Base-by-base conservation (phyloP, 2,888 invertebrate genomes). In the Yponomeuta malinellus region DNA sequence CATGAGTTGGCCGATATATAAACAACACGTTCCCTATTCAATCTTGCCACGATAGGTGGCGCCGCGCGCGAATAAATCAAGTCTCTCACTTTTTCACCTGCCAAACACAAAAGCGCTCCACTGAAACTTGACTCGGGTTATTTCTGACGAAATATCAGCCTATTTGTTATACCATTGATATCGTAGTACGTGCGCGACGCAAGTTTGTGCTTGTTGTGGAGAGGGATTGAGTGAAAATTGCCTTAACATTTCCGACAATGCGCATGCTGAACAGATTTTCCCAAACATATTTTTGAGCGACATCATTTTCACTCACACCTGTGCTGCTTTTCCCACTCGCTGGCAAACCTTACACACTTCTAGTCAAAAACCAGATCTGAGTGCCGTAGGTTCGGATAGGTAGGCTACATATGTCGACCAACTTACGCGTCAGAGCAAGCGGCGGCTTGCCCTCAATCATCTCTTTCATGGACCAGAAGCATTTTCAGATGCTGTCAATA, bases 91-190 rank as follows among this genome's bases (percentile, higher is more conserved):
- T 92, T 92, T 92, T 92, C 91, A 92, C 92, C 92, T 92, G 92
- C 91, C 91, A 91, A 87, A 88, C 89, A 91, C 92, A 92, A 92
- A 89, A 88, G 90, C 89, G 85, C 89, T 88, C 87, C 83, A 87
- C 86, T 88, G 89, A 89, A 90, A 91, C 91, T 90, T 91, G 91
- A 92, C 91, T 91, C 90, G 88, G 89, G 90, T 90, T 92, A 90
- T 91, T 91, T 88, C 90, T 90, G 90, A 90, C 90, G 90, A 89
- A 91, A 91, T 90, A 91, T 89, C 88, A 88, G 89, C 89, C 90
- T 89, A 90, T 91, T 91, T 90, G 90, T 92, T 92, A 90, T 90
- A 91, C 90, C 88, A 91, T 91, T 90, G 90, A 90, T 91, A 89
- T 80, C 85, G 82, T 23, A 69, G 89, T 89, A 89, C 91, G 90